Evolutionary conservation across 2,113 vertebrate genomes (phyloP), one percentile per base, ranked within the genome.

Genomic region (Abramis brama): DNA sequence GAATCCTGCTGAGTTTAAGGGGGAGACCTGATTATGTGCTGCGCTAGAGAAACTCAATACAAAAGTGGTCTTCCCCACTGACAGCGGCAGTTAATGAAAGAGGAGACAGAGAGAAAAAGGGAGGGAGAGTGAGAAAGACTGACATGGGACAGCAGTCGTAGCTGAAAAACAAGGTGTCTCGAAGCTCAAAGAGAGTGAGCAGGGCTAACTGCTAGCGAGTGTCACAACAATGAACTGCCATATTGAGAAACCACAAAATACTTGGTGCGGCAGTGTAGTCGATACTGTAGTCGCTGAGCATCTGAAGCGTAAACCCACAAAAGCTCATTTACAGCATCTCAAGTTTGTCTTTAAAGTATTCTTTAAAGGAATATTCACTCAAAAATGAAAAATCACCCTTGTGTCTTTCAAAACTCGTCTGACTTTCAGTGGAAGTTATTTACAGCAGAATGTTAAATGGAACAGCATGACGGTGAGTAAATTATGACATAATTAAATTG

Each of bases 1-100:
- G 92, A 92, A 90, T 94, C 93, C 91, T 91, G 91, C 90, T 70
- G 92, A 91, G 92, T 90, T 89, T 76, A 85, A 57, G 89, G 88
- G 88, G 90, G 89, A 92, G 90, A 91, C 83, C 90, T 82, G 90
- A 90, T 93, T 92, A 93, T 59, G 83, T 79, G 85, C 82, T 73
- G 50, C 83, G 86, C 80, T 71, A 73, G 85, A 81, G 86, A 79
- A 87, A 89, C 82, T 88, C 73, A 21, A 57, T 57, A 59, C 21
- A 19, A 87, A 86, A 76, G 52, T 85, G 86, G 55, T 73, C 77
- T 43, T 64, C 25, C 85, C 79, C 60, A 45, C 86, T 79, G 81
- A 81, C 86, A 88, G 77, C 36, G 52, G 33, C 77, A 80, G 87
- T 83, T 86, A 88, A 88, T 81, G 82, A 86, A 88, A 86, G 82